These are phyloP conservation scores for Anabacerthia variegaticeps DNA, from an alignment of 2,797 vertebrate species.

Conservation along the genomic window DNA sequence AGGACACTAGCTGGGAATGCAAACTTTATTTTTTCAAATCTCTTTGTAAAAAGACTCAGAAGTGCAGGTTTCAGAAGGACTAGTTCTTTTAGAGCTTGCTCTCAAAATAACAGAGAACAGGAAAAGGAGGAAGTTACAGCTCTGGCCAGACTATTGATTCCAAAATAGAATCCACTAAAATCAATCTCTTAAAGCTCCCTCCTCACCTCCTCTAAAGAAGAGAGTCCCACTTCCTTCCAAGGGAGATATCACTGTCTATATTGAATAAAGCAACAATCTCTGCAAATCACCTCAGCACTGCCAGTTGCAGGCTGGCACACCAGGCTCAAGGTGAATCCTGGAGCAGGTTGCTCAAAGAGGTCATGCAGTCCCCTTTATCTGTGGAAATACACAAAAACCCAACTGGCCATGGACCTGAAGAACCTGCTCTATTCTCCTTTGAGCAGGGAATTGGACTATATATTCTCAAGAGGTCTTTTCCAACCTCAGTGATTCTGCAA, in stretches of 20 bases:
- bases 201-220: background rate
- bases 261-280: background rate
- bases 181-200: background rate
- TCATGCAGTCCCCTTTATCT: background rate
- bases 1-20: background rate
- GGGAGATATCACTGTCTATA: background rate
- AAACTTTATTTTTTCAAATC: background rate
- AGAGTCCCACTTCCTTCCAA: background rate
- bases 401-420: background rate
- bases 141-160: background rate
- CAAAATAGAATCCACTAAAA: slow-evolving; percentile 17
- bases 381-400: background rate
- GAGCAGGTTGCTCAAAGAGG: background rate
- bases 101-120: slow-evolving; percentile 8
- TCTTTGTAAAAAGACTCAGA: background rate
- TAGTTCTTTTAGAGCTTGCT: background rate
- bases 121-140: slow-evolving; percentile 38
- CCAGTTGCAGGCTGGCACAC: background rate
- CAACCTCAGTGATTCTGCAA: background rate
- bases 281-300: background rate
- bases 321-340: background rate
- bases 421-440: background rate
- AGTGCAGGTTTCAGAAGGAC: background rate
- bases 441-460: background rate
- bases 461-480: background rate